Percentiles rank a stretch among this genome's conserved stretches.
Conservation (phyloP, 2,888 invertebrate genomes). For the Furcula furcula region DNA sequence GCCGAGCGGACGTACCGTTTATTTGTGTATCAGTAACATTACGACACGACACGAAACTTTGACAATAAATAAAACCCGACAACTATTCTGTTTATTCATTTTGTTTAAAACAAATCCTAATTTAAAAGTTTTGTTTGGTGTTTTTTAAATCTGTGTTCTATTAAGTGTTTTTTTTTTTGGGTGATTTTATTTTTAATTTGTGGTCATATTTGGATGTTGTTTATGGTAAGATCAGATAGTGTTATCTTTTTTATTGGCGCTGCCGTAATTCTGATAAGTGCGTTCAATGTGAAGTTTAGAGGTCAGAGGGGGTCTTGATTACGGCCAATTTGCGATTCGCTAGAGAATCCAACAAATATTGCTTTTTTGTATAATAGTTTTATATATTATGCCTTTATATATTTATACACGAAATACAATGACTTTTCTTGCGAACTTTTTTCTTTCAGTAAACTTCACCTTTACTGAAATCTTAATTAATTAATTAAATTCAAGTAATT, state of each 20-base stretch:
- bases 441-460: no score
- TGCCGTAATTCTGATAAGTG: not conserved
- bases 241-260: not conserved
- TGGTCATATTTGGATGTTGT: conserved; percentile 2
- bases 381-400: no score
- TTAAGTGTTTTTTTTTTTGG: not conserved
- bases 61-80: not conserved
- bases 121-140: not conserved
- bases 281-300: not conserved
- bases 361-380: no score
- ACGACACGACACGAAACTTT: not conserved
- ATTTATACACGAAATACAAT: no score
- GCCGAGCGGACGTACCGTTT: conserved; percentile 36
- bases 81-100: not conserved
- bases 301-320: not conserved
- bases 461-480: no score
- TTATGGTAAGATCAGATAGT: not conserved
- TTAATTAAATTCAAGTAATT: no score
- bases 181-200: not conserved
- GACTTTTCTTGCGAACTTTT: no score
- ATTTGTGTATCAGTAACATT: not conserved
- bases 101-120: not conserved
- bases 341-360: no score
- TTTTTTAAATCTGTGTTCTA: not conserved
- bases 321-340: no score